These are phyloP conservation scores for Telenomus remus DNA, from an alignment of 1,140 invertebrate genomes.

Conservation along the genomic window DNA sequence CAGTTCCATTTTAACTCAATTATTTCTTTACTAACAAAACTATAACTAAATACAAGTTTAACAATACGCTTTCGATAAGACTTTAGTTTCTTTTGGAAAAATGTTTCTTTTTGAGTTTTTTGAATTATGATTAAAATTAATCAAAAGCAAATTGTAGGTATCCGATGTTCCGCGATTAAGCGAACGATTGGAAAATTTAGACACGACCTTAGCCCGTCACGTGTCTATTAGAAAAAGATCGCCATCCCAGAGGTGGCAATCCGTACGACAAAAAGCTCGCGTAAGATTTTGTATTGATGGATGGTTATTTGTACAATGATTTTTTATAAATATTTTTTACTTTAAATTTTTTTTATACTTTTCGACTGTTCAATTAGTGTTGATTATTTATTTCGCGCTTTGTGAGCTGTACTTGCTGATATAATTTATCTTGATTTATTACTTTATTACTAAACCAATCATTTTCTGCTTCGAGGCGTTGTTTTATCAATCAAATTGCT, in stretches of 20 bases:
- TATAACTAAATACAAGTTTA: no score
- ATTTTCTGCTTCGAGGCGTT: not conserved
- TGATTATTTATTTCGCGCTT: conserved; percentile 15
- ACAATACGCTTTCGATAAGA: no score
- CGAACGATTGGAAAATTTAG: conserved; percentile 69
- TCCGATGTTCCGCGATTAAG: conserved; percentile 67
- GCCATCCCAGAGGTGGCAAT: conserved; percentile 74
- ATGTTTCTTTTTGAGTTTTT: not conserved
- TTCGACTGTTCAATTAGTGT: no score
- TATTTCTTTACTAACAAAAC: no score
- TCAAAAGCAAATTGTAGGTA: conserved; percentile 60
- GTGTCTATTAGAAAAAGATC: conserved; percentile 71
- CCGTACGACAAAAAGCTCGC: conserved; percentile 72
- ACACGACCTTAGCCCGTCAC: conserved; percentile 70
- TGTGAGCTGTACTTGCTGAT: not conserved
- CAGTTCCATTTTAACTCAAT: no score
- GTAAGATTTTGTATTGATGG: conserved; percentile 62
- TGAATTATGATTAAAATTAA: not conserved
- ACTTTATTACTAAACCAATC: no score
- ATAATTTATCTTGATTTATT: not conserved
- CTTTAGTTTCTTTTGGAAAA: no score
- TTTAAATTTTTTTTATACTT: no score
- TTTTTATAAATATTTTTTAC: not conserved
- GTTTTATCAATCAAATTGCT: conserved; percentile 24
- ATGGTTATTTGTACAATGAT: not conserved